Base-by-base conservation (phyloP, 2,888 invertebrate species). In the Tenthredo notha region DNA sequence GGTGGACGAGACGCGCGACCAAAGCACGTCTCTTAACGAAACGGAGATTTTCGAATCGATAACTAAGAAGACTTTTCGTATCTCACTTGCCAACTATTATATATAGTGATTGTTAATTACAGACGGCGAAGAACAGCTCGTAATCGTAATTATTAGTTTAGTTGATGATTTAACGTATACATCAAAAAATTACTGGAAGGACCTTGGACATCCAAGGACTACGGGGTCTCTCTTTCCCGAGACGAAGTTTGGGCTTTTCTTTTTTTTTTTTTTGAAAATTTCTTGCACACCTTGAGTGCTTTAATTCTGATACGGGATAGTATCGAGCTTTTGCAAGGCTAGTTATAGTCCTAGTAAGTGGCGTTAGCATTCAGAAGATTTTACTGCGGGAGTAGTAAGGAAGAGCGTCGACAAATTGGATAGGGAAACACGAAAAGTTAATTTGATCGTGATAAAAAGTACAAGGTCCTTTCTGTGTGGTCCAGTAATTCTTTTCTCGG, bases 371-470 rank as follows among this genome's bases (percentile, higher is more conserved):
- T 61, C 12, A 10, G 61, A 12, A 25, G 25, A 21, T 61, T 25
- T 61, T 25, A 10, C 61, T 12, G 25, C 2, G 3, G 61, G 25
- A 50, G 67, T 33, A 29, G 67, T 18, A 5, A 65, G 25, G 33
- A 33, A 67, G 29, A 33, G 33, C 67, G 33, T 33, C 67, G 67
- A 67, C 67, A 67, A 61, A 80, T 80, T 80, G 80, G 61, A 61
- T 61, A 61, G 61, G 80, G 67, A 83, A 47, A 67, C 47, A 83
- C 67, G 83, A 37, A 65, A 83, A 70, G 65, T 70, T 83, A 29
- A 83, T 83, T 83, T 50, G 83, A 83, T 65, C 43, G 18, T 61
- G 83, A 83, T 83, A 83, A 83, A 83, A 83, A 83, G 83, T 61
- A 80, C 58, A 80, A 80, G 50, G 50, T 61, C 54, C 80, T n/a